These are phyloP conservation scores for Apteryx owenii DNA, from an alignment of 2,113 vertebrate species.

Conservation along the genomic window DNA sequence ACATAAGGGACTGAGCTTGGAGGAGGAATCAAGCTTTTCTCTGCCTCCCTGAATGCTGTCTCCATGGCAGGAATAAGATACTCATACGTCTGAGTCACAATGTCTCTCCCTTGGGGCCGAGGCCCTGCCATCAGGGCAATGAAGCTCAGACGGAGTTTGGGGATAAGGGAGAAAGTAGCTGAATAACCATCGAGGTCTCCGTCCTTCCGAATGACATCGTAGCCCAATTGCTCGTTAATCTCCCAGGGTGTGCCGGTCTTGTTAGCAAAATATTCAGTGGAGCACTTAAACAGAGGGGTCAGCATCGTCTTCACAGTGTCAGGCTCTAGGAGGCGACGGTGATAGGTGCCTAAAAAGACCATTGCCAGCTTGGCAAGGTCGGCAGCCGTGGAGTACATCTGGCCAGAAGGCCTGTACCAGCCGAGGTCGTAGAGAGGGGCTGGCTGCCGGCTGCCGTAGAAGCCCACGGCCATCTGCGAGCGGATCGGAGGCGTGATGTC, in stretches of 20 bases:
- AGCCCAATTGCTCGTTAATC: constrained; percentile 85
- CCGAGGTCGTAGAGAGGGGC: constrained; percentile 90
- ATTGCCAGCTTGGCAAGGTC: constrained; percentile 91
- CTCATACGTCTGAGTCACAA: constrained; percentile 78
- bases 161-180: constrained; percentile 87
- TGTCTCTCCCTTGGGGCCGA: constrained; percentile 80
- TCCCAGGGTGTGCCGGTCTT: constrained; percentile 93
- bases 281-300: constrained; percentile 84
- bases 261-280: constrained; percentile 85
- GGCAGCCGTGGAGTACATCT: constrained; percentile 90
- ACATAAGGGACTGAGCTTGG: constrained; percentile 83
- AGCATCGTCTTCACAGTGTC: constrained; percentile 88
- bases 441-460: constrained; percentile 81
- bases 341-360: constrained; percentile 82
- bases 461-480: constrained; percentile 85
- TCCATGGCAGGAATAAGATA: constrained; percentile 87
- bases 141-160: constrained; percentile 86
- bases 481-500: constrained; percentile 76
- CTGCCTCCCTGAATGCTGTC: constrained; percentile 81
- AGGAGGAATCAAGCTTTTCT: constrained; percentile 75
- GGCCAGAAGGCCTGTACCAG: constrained; percentile 92
- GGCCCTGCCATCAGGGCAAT: constrained; percentile 88
- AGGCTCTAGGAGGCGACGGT: constrained; percentile 75
- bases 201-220: constrained; percentile 88
- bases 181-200: constrained; percentile 91